Percentiles rank a stretch among this genome's conserved stretches.
Conservation (phyloP, 64 coral and sea anemone genomes). For the Trachythela sp. region DNA sequence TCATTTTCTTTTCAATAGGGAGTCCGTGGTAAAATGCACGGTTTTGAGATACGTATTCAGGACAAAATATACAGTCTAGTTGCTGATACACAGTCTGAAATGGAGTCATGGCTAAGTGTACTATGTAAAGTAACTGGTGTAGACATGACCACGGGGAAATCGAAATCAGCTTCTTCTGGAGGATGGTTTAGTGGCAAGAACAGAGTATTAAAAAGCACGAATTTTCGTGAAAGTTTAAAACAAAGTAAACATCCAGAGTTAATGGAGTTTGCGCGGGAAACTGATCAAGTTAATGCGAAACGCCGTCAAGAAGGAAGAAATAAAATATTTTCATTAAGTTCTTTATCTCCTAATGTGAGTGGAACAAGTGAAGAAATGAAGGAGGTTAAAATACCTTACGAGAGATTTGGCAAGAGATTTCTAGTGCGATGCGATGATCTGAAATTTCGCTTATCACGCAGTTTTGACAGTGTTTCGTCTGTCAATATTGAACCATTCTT, state of each 20-base stretch:
- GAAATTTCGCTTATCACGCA: slow-evolving; percentile 76
- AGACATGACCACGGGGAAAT: slow-evolving; percentile 60
- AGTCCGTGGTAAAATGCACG: slow-evolving; percentile 87
- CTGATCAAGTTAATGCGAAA: slow-evolving; percentile 79
- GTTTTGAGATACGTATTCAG: slow-evolving; percentile 89
- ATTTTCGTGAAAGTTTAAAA: slow-evolving; percentile 82
- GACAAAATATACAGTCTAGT: slow-evolving; percentile 84
- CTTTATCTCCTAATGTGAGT: slow-evolving; percentile 73
- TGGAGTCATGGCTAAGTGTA: slow-evolving; percentile 77
- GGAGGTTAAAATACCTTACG: slow-evolving; percentile 52
- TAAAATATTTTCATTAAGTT: slow-evolving; percentile 84
- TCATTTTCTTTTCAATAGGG: slow-evolving; percentile 38
- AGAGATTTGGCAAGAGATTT: slow-evolving; percentile 78
- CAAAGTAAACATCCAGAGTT: slow-evolving; percentile 90
- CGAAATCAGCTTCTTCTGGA: slow-evolving; percentile 35
- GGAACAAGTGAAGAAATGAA: slow-evolving; percentile 58
- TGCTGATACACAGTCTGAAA: slow-evolving; percentile 82
- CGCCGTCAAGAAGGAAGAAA: slow-evolving; percentile 69
- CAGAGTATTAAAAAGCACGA: slow-evolving; percentile 28
- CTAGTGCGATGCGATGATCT: slow-evolving; percentile 70
- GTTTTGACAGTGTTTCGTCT: slow-evolving; percentile 45
- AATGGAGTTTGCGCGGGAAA: slow-evolving; percentile 89
- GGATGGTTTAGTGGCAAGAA: slow-evolving; percentile 25
- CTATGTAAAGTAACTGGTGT: slow-evolving; percentile 90
- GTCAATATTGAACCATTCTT: slow-evolving; percentile 93